Percentiles rank a stretch among this genome's conserved stretches.
Evolutionary conservation across 2,113 vertebrate genomes (phyloP).

Genomic region (rat (Rattus norvegicus)): DNA sequence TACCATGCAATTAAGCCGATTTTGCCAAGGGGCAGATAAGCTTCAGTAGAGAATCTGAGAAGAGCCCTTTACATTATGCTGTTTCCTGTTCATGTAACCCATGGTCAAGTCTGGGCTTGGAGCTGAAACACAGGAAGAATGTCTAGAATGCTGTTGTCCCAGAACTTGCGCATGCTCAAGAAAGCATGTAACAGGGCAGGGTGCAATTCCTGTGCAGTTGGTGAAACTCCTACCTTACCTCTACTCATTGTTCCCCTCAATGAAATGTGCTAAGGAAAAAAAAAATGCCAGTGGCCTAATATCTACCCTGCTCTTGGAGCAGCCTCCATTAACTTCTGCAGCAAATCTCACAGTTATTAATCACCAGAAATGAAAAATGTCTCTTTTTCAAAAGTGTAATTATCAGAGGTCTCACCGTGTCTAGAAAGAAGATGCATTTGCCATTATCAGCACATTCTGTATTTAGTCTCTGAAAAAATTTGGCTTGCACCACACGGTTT

Average conservation of each 20-base stretch:
- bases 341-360: constrained; percentile 52
- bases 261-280: neutral
- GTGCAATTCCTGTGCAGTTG: constrained; percentile 24
- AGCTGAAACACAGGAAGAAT: constrained; percentile 18
- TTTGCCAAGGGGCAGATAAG: constrained; percentile 49
- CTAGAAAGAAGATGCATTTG: constrained; percentile 59
- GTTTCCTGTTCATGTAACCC: constrained; percentile 51
- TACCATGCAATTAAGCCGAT: constrained; percentile 72
- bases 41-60: constrained; percentile 66
- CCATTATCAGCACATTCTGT: constrained; percentile 53
- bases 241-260: neutral
- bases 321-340: neutral
- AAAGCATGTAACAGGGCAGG: constrained; percentile 2
- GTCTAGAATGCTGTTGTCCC: constrained; percentile 63
- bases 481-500: constrained; percentile 55
- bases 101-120: constrained; percentile 41
- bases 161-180: constrained; percentile 45
- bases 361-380: constrained; percentile 65
- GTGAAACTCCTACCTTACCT: constrained; percentile 6
- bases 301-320: constrained; percentile 8
- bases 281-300: constrained; percentile 19
- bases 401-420: constrained; percentile 61
- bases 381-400: constrained; percentile 74
- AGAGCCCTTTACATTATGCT: constrained; percentile 19
- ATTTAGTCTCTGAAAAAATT: constrained; percentile 65